Conservation (phyloP, 2,797 vertebrate genomes). For the Phrynocephalus vlangalii region DNA sequence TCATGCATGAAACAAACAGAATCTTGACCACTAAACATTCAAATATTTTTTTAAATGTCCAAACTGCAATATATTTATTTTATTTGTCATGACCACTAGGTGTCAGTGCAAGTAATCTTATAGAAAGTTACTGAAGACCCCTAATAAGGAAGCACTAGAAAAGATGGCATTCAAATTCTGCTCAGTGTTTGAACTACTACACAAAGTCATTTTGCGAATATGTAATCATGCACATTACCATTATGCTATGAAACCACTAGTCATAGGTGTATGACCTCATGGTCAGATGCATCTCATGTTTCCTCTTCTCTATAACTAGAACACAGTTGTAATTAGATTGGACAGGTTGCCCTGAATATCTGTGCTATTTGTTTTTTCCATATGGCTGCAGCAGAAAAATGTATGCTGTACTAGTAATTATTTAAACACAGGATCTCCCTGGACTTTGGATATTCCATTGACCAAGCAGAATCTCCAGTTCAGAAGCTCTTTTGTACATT, state of each 20-base stretch:
- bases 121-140: neutral
- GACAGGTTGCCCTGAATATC: neutral
- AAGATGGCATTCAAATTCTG: neutral
- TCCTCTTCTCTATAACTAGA: neutral
- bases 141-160: neutral
- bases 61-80: neutral
- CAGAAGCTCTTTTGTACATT: neutral
- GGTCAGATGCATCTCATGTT: neutral
- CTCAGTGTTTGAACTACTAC: neutral
- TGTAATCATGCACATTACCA: neutral
- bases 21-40: neutral
- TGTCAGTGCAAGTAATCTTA: conserved; percentile 23
- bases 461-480: neutral
- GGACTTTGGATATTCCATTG: neutral
- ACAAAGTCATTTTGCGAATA: neutral
- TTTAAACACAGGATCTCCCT: neutral
- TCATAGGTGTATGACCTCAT: neutral
- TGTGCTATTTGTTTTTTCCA: neutral
- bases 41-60: neutral
- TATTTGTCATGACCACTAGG: conserved; percentile 31
- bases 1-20: too few relatives aligned
- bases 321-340: neutral
- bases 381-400: neutral
- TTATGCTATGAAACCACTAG: neutral
- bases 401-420: neutral